Evolutionary conservation across 2,888 invertebrate genomes (phyloP).

Genomic region (Hyles lineata): DNA sequence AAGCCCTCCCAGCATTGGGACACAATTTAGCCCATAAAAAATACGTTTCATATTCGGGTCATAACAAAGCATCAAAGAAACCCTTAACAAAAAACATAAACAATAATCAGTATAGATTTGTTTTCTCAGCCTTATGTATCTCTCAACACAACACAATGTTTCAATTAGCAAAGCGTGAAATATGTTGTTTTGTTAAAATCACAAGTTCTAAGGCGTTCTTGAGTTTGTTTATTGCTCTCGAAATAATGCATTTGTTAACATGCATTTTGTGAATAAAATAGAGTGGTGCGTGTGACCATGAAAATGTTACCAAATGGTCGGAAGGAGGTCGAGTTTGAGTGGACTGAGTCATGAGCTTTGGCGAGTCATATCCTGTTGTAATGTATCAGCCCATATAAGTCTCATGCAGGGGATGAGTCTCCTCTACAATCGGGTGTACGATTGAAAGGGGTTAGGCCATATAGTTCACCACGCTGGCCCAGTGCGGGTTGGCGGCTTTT

Average conservation of each 20-base stretch:
- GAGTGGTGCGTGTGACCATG: constrained; percentile 26
- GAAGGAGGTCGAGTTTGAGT: background rate
- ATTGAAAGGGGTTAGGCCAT: too few relatives aligned
- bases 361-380: background rate
- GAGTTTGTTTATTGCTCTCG: constrained; percentile 22
- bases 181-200: background rate
- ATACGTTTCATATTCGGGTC: background rate
- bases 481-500: too few relatives aligned
- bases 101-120: background rate
- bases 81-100: background rate
- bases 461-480: too few relatives aligned
- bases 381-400: too few relatives aligned
- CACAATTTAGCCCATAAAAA: too few relatives aligned
- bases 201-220: constrained; percentile 20
- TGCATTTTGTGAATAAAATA: constrained; percentile 24
- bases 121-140: background rate
- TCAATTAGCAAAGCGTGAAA: background rate
- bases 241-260: constrained; percentile 27
- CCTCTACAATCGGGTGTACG: too few relatives aligned
- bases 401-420: too few relatives aligned
- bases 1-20: too few relatives aligned
- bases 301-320: background rate
- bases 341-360: background rate
- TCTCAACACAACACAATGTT: background rate
- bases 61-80: background rate